Evolutionary conservation across 1,140 invertebrate genomes (phyloP).

Genomic region (Microplitis demolitor): DNA sequence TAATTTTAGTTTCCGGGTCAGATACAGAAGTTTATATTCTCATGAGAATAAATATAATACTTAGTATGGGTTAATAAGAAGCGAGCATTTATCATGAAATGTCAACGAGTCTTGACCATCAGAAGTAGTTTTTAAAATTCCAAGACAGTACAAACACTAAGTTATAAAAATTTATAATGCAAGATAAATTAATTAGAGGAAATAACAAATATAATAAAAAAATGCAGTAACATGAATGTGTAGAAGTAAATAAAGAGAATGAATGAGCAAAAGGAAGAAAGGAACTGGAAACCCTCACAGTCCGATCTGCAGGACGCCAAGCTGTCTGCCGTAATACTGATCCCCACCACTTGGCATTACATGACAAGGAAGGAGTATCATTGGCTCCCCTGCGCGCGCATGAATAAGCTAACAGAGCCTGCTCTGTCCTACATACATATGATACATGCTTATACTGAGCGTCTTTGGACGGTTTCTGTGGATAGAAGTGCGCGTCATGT

Average conservation of each 20-base stretch:
- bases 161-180: neutral
- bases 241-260: neutral
- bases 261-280: conserved; percentile 49
- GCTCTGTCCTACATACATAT: conserved; percentile 42
- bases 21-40: neutral
- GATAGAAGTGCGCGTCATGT: conserved; percentile 37
- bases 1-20: neutral
- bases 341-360: conserved; percentile 40
- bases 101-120: conserved; percentile 1
- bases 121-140: conserved; percentile 13
- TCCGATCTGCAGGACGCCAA: conserved; percentile 60
- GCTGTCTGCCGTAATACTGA: conserved; percentile 59
- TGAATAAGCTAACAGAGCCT: neutral
- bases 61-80: conserved; percentile 4
- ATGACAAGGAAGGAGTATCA: neutral
- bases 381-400: conserved; percentile 1
- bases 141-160: neutral
- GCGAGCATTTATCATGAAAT: conserved; percentile 10
- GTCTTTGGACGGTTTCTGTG: conserved; percentile 22
- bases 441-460: conserved; percentile 17
- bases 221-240: neutral
- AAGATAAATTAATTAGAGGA: neutral
- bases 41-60: neutral
- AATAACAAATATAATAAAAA: neutral
- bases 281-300: conserved; percentile 53